Percentiles rank a stretch among this genome's conserved stretches.
phyloP scores from a whole-genome alignment of 2,797 vertebrate genomes.

The Anomalospiza imberbis region DNA sequence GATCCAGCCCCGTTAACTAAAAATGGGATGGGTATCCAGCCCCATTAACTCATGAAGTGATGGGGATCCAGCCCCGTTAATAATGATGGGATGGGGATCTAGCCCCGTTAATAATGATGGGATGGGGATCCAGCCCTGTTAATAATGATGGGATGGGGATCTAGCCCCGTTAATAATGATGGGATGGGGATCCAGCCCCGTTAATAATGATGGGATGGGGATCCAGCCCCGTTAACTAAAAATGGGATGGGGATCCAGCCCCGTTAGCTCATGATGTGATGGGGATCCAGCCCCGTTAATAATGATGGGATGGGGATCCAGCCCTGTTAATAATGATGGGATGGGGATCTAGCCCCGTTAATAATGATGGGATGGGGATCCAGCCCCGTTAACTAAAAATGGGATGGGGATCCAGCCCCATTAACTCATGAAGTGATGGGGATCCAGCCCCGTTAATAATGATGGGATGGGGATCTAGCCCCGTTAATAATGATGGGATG shows the following conservation, averaged over 20 bases:
- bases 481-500: fast-evolving
- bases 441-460: fast-evolving
- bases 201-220: no score
- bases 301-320: no score
- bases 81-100: no score
- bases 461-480: no score
- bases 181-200: background rate
- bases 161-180: no score
- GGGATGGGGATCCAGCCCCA: no score
- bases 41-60: fast-evolving
- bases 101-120: fast-evolving
- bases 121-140: background rate
- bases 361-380: background rate
- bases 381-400: fast-evolving
- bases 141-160: no score
- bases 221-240: no score
- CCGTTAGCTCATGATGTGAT: no score
- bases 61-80: fast-evolving
- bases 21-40: no score
- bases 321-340: fast-evolving
- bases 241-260: background rate
- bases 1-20: no score
- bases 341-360: fast-evolving
- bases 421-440: fast-evolving
- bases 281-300: background rate